phyloP scores from a whole-genome alignment of 92 coral and sea anemone species.

The Parazoanthus darwini region DNA sequence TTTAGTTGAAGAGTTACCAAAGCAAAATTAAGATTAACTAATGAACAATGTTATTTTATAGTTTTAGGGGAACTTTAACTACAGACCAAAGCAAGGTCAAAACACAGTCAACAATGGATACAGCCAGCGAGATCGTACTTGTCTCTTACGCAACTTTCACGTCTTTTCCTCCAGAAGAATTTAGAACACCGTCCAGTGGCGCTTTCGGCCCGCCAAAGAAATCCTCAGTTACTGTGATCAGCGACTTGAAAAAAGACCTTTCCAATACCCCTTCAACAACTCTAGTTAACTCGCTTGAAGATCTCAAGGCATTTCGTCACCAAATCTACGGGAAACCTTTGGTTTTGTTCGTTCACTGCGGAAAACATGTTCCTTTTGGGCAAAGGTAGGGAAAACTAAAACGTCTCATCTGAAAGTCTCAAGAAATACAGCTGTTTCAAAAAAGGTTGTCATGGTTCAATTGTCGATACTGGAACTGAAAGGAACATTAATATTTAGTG shows the following conservation, averaged over 20 bases:
- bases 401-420: background rate
- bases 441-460: too few species aligned
- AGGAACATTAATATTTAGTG: too few species aligned
- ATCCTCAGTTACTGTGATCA: constrained; percentile 56
- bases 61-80: too few species aligned
- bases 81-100: background rate
- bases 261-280: constrained; percentile 58
- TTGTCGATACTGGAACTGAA: too few species aligned
- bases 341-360: constrained; percentile 67
- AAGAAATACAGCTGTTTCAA: too few species aligned
- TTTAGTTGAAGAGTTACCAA: too few species aligned
- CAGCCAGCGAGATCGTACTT: constrained; percentile 42
- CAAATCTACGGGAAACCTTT: constrained; percentile 74
- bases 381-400: constrained; percentile 65
- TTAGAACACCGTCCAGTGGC: constrained; percentile 40
- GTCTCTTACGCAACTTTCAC: constrained; percentile 65
- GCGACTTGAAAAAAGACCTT: constrained; percentile 61
- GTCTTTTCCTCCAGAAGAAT: constrained; percentile 63
- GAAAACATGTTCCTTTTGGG: constrained; percentile 85
- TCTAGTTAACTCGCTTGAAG: constrained; percentile 44
- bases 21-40: too few species aligned
- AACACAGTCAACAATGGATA: background rate
- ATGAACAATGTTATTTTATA: too few species aligned
- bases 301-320: constrained; percentile 59
- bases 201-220: constrained; percentile 49